Percentiles rank a stretch among this genome's conserved stretches.
Evolutionary conservation across 2,113 vertebrate genomes (phyloP).

Genomic region (Ginglymostoma cirratum): DNA sequence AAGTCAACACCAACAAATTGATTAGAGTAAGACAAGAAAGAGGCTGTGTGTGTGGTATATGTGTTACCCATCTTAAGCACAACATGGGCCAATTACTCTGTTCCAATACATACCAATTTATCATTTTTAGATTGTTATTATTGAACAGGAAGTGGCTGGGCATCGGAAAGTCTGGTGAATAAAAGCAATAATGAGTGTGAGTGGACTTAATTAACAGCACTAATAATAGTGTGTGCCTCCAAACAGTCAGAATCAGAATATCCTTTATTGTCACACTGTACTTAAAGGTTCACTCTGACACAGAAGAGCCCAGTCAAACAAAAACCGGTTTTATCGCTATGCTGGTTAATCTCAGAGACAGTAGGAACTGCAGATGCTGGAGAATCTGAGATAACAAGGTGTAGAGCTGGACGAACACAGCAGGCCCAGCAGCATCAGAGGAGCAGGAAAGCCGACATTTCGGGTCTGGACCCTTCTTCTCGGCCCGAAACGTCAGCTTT

Average conservation of each 20-base stretch:
- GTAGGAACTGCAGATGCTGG: no score
- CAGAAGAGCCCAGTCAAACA: neutral
- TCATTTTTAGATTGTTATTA: neutral
- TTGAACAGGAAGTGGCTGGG: neutral
- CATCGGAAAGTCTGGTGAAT: neutral
- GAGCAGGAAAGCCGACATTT: no score
- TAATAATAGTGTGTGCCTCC: neutral
- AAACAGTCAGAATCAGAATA: no score
- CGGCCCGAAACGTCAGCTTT: no score
- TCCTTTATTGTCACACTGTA: neutral
- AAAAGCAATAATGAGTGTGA: neutral
- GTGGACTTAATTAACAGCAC: neutral
- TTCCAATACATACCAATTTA: neutral
- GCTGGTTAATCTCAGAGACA: neutral
- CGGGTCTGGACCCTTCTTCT: no score
- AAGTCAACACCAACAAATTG: neutral
- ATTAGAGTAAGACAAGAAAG: constrained; percentile 19
- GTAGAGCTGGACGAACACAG: no score
- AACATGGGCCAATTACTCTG: neutral
- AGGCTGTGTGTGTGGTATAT: neutral
- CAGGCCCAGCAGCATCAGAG: no score
- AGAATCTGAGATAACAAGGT: no score
- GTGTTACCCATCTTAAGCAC: neutral
- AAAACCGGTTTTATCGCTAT: neutral
- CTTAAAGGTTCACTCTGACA: neutral